phyloP scores from a whole-genome alignment of 2,888 invertebrate species.

The Trichopoda pennipes region DNA sequence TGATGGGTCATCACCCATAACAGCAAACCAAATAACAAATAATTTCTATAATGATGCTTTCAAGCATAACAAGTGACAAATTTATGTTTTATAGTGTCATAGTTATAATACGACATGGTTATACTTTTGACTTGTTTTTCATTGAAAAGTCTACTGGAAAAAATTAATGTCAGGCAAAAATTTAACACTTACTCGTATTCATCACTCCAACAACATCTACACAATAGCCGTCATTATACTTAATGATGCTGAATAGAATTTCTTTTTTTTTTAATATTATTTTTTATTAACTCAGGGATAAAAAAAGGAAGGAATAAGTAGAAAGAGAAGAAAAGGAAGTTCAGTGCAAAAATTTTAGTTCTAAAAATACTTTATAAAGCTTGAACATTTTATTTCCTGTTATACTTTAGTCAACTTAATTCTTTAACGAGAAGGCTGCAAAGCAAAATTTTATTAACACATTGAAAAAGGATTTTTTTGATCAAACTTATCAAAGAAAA shows the following conservation, averaged over 20 bases:
- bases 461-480: too few species aligned
- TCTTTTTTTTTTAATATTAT: slow-evolving; percentile 8
- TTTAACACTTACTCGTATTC: slow-evolving; percentile 2
- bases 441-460: too few species aligned
- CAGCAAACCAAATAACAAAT: slow-evolving; percentile 28
- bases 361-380: too few species aligned
- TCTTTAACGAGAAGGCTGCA: too few species aligned
- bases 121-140: not conserved
- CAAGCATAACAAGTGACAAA: not conserved
- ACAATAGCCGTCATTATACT: not conserved
- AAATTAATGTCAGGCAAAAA: not conserved
- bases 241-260: not conserved
- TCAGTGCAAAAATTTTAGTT: too few species aligned
- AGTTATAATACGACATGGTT: slow-evolving; percentile 32
- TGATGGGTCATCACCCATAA: too few species aligned
- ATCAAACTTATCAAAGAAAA: too few species aligned
- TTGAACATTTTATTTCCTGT: too few species aligned
- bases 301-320: too few species aligned
- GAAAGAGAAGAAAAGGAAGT: too few species aligned
- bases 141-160: not conserved
- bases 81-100: slow-evolving; percentile 16
- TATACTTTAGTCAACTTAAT: too few species aligned
- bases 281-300: not conserved
- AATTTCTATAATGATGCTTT: slow-evolving; percentile 9
- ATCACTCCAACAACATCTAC: not conserved